These are phyloP conservation scores for Conomelus anceps DNA, from an alignment of 2,888 invertebrate species.

Conservation along the genomic window DNA sequence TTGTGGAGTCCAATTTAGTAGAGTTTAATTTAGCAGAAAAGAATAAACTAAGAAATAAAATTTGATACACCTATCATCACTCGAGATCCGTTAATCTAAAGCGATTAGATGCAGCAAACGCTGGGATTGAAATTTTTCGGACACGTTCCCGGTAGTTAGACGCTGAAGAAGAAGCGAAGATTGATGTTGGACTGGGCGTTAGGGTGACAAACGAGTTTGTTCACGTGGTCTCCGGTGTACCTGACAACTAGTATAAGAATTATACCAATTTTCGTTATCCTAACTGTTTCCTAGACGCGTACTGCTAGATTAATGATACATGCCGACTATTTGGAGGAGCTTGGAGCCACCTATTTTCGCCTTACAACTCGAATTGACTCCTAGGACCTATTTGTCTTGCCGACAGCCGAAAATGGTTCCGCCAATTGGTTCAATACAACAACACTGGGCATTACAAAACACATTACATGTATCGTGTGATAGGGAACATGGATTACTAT, in stretches of 20 bases:
- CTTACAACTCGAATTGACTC: neutral
- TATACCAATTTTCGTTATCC: neutral
- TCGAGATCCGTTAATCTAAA: neutral
- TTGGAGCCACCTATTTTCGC: neutral
- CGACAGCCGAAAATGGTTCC: neutral
- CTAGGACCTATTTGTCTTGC: neutral
- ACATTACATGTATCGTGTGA: neutral
- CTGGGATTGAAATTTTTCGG: neutral
- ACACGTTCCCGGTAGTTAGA: neutral
- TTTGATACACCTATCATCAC: neutral
- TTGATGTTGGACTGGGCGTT: neutral
- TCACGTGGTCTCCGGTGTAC: neutral
- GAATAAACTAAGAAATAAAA: neutral
- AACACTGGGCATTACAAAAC: neutral
- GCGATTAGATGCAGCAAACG: neutral
- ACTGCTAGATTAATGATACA: neutral
- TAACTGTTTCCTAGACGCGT: neutral
- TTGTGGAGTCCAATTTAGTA: too few species aligned
- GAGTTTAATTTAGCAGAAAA: too few species aligned
- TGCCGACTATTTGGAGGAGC: neutral
- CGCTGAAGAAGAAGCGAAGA: neutral
- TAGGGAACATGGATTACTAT: neutral
- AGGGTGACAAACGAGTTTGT: neutral
- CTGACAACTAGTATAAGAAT: neutral
- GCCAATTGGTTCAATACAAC: neutral